A percentile compares a stretch with the other conserved stretches of the same genome.
These are phyloP conservation scores for Dynastes maya DNA, from an alignment of 2,888 invertebrate genomes.

Conservation along the genomic window DNA sequence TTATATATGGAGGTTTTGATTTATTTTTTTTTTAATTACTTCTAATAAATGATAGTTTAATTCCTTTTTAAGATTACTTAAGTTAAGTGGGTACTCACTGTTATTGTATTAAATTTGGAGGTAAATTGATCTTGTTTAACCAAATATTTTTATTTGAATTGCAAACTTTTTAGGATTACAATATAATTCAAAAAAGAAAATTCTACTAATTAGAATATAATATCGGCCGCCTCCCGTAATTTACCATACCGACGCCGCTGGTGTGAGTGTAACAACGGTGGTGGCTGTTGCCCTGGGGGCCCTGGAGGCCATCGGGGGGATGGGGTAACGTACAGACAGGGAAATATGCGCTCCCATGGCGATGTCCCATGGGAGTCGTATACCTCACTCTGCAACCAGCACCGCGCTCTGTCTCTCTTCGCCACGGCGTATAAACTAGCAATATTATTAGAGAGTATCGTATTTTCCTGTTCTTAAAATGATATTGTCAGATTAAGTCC, in stretches of 20 bases:
- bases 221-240: conserved; percentile 48
- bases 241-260: conserved; percentile 55
- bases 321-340: conserved; percentile 64
- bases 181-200: neutral
- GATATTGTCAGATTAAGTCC: conserved; percentile 58
- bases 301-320: conserved; percentile 60
- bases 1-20: too few species aligned
- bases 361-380: conserved; percentile 65
- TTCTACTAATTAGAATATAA: conserved; percentile 39
- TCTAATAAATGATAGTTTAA: too few species aligned
- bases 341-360: conserved; percentile 68
- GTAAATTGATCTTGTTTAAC: too few species aligned
- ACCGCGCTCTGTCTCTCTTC: conserved; percentile 59
- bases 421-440: conserved; percentile 63
- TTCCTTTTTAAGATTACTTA: too few species aligned
- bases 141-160: too few species aligned
- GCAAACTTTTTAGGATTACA: too few species aligned
- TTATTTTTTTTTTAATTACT: too few species aligned
- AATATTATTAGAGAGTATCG: conserved; percentile 61
- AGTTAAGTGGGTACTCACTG: too few species aligned
- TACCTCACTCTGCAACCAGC: conserved; percentile 64
- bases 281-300: conserved; percentile 61
- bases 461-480: conserved; percentile 59
- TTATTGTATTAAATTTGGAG: too few species aligned
- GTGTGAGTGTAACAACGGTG: conserved; percentile 60